A percentile compares a stretch with the other conserved stretches of the same genome.
phyloP scores from a whole-genome alignment of 2,113 vertebrate genomes.

The Hippocampus mohnikei region DNA sequence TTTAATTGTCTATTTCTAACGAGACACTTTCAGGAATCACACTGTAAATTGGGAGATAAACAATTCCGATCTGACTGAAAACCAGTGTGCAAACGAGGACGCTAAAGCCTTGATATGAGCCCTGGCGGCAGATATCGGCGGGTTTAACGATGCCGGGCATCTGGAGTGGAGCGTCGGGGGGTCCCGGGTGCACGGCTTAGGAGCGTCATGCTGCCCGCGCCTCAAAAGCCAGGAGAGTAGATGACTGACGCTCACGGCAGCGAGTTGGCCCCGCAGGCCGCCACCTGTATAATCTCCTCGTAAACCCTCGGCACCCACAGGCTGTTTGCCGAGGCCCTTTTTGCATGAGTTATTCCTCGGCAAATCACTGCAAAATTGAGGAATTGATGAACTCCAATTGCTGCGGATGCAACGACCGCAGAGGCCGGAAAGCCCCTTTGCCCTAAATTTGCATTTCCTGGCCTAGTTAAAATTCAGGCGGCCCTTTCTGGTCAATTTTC shows the following conservation, averaged over 20 bases:
- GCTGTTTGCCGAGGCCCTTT: slow-evolving; percentile 59
- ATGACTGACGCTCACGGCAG: slow-evolving; percentile 45
- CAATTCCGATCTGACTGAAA: neutral
- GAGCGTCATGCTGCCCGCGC: slow-evolving; percentile 27
- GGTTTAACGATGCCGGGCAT: slow-evolving; percentile 37
- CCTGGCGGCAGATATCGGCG: slow-evolving; percentile 11
- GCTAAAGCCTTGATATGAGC: slow-evolving; percentile 25
- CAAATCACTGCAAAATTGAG: slow-evolving; percentile 16
- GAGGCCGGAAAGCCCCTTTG: neutral
- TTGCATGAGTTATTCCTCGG: slow-evolving; percentile 50
- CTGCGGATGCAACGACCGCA: slow-evolving; percentile 1
- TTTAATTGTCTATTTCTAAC: slow-evolving; percentile 8
- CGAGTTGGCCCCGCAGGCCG: slow-evolving; percentile 27
- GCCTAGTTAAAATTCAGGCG: too few species aligned
- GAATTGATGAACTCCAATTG: slow-evolving; percentile 1
- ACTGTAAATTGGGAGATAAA: slow-evolving; percentile 23
- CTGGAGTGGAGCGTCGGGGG: slow-evolving; percentile 30
- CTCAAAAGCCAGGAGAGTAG: slow-evolving; percentile 23
- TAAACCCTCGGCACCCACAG: slow-evolving; percentile 46
- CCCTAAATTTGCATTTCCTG: neutral
- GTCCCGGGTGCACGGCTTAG: slow-evolving; percentile 40
- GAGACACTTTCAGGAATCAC: neutral
- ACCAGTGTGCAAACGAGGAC: slow-evolving; percentile 11
- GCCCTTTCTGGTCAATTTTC: too few species aligned
- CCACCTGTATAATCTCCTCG: slow-evolving; percentile 64